Evolutionary conservation across 1,140 invertebrate species (phyloP).

Genomic region (Dysdera silvatica): DNA sequence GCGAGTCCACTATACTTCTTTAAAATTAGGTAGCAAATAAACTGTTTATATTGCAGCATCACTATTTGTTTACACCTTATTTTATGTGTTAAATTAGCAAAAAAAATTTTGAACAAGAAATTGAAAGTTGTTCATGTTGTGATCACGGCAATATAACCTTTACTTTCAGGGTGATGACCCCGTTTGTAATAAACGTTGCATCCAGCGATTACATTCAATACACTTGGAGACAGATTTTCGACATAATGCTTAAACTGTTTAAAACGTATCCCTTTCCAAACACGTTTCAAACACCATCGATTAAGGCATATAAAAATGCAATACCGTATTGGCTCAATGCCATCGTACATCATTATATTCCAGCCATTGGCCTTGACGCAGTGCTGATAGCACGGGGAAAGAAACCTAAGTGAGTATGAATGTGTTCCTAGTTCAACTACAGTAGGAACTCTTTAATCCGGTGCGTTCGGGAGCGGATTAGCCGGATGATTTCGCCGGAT

Average conservation of each 20-base stretch:
- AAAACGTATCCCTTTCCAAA: slow-evolving; percentile 29
- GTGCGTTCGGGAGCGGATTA: no score
- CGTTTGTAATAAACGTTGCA: slow-evolving; percentile 7
- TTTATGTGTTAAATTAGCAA: no score
- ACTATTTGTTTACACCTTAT: no score
- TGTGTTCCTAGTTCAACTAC: no score
- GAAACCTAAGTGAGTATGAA: slow-evolving; percentile 30
- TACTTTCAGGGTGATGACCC: not conserved
- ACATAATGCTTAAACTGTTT: slow-evolving; percentile 18
- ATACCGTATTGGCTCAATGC: slow-evolving; percentile 25
- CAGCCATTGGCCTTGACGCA: slow-evolving; percentile 28
- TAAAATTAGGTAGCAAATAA: no score
- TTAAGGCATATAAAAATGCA: slow-evolving; percentile 19
- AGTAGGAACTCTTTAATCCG: no score
- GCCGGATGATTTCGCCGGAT: no score
- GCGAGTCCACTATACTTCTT: no score
- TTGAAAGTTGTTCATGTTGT: not conserved
- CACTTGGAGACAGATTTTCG: slow-evolving; percentile 56
- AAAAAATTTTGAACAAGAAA: not conserved
- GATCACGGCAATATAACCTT: no score
- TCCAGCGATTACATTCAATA: slow-evolving; percentile 50
- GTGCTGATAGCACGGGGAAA: slow-evolving; percentile 23
- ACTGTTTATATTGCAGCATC: no score
- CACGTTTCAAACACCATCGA: slow-evolving; percentile 29
- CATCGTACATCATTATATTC: slow-evolving; percentile 31